Conservation (phyloP, 1,140 invertebrate species). For the Drosophila takahashii region DNA sequence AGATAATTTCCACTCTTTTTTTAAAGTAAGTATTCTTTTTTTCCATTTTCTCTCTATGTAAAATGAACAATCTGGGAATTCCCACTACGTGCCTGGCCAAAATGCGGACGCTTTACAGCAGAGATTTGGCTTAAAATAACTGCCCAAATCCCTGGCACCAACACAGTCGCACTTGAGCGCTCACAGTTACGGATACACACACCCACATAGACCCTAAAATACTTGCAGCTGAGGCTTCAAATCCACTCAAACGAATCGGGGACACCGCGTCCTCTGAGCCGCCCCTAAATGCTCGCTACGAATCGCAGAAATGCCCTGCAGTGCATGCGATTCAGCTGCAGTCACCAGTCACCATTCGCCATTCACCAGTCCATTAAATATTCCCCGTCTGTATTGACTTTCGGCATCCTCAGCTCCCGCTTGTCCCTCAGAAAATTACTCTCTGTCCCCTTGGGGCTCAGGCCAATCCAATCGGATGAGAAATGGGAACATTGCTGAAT, state of each 20-base stretch:
- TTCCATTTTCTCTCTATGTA: neutral
- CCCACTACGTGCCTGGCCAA: conserved; percentile 61
- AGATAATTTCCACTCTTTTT: too few relatives aligned
- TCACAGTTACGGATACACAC: neutral
- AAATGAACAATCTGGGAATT: conserved; percentile 10
- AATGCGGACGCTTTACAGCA: conserved; percentile 50
- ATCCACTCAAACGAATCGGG: conserved; percentile 32
- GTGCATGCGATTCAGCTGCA: conserved; percentile 35
- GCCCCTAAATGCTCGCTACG: conserved; percentile 23
- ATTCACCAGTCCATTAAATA: conserved; percentile 43
- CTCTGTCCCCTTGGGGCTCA: neutral
- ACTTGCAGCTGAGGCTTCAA: conserved; percentile 6
- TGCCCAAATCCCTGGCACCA: conserved; percentile 44
- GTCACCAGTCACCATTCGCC: conserved; percentile 14
- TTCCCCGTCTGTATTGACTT: conserved; percentile 50
- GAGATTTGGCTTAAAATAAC: conserved; percentile 72
- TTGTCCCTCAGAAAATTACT: conserved; percentile 43
- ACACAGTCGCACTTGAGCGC: conserved; percentile 16
- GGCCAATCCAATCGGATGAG: conserved; percentile 20
- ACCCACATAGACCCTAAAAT: conserved; percentile 14
- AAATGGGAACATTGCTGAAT: conserved; percentile 7
- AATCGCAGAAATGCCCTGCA: conserved; percentile 19
- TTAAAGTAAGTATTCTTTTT: too few relatives aligned
- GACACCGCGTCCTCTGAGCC: conserved; percentile 26
- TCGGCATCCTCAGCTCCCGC: conserved; percentile 9